Base-by-base conservation (phyloP, 2,888 invertebrate genomes). In the Tiliacea citrago region DNA sequence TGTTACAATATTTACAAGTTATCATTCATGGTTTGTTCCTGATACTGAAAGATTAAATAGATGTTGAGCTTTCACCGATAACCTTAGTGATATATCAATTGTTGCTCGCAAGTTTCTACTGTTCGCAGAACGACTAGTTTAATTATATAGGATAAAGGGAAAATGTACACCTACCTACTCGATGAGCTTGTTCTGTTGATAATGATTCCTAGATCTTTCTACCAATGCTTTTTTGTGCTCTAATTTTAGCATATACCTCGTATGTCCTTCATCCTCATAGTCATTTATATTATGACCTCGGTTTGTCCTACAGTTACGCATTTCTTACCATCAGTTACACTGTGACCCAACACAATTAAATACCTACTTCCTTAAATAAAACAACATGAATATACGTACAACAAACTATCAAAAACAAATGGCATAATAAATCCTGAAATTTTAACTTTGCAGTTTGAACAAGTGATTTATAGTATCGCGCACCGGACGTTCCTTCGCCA, bases 381-480 rank as follows among this genome's bases (percentile, higher is more conserved):
- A 45, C 8, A 49, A 29, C 42, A 68, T 29, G 29, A 63, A 83
- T 73, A 75, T 61, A 61, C 65, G 24, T 71, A 51, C 42, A n/a
- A 39, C 57, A 29, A 63, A 68, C 77, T 70, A 70, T 75, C 61
- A 61, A 55, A 82, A 77, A 73, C 73, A 68, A 73, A 85, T 53
- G 62, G 12, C 35, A 62, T 67, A 62, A 80, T 75, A 68, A 72
- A 80, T 82, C 67, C 49, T 71, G 68, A 68, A 69, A 83, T 76
- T 80, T 77, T 61, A 87, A 81, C 72, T 76, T 61, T 45, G 24
- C 49, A 68, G 75, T 74, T 80, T 79, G 13, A 57, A 72, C 72
- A 76, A 80, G 63, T 81, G 77, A 83, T 83, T 77, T 76, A 83
- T 78, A 60, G 73, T 57, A 66, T 60, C 58, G 55, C 47, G 13